Percentiles rank a stretch among this genome's conserved stretches.
phyloP scores from a whole-genome alignment of 2,888 invertebrate genomes.

The Lingula anatina region DNA sequence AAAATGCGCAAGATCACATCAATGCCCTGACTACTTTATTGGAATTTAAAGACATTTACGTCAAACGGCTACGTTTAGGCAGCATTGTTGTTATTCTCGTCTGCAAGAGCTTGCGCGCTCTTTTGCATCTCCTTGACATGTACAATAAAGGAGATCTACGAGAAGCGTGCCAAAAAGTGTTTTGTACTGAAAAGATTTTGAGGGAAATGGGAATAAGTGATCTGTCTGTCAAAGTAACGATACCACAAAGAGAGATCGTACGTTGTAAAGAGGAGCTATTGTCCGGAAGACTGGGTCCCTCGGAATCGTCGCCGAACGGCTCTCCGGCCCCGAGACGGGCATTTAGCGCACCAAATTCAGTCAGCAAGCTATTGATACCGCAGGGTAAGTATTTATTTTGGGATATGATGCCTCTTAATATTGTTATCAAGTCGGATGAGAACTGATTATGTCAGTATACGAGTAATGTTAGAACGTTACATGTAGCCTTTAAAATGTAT shows the following conservation, averaged over 20 bases:
- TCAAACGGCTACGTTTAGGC: constrained; percentile 8
- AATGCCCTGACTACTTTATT: constrained; percentile 13
- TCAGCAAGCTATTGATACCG: no score
- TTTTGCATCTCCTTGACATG: constrained; percentile 20
- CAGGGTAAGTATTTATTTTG: no score
- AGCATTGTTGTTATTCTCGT: constrained; percentile 9
- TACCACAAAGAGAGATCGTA: constrained; percentile 15
- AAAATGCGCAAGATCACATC: constrained; percentile 16
- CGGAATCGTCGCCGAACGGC: neutral
- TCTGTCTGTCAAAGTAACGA: constrained; percentile 15
- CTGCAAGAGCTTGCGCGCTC: constrained; percentile 18
- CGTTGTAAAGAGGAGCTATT: constrained; percentile 18
- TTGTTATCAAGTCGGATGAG: no score
- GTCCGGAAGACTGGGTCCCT: constrained; percentile 10
- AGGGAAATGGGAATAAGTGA: constrained; percentile 11
- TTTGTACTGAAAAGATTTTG: constrained; percentile 14
- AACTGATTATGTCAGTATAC: no score
- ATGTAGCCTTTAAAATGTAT: no score
- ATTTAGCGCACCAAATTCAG: no score
- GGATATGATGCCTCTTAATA: no score
- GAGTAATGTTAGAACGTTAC: no score
- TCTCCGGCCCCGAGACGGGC: no score
- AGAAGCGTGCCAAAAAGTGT: constrained; percentile 15
- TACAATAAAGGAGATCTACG: constrained; percentile 17
- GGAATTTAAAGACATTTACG: constrained; percentile 8